phyloP scores from a whole-genome alignment of 2,113 vertebrate genomes.

The Sphyrna mokarran region DNA sequence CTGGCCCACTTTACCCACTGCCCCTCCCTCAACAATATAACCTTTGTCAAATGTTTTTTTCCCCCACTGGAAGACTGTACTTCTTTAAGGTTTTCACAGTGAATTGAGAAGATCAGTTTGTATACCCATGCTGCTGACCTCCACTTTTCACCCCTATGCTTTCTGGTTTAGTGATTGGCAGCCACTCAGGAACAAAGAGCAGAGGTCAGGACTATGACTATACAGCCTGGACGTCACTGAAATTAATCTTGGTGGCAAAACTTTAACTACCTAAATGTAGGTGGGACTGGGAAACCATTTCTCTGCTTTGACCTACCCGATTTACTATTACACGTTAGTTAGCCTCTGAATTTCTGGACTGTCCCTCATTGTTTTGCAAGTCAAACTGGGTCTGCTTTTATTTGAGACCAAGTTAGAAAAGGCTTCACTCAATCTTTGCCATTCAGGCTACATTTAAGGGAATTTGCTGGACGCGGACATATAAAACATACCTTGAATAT shows the following conservation, averaged over 20 bases:
- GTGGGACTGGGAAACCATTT: not conserved
- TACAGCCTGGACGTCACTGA: not conserved
- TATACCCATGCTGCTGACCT: not conserved
- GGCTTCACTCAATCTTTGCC: not conserved
- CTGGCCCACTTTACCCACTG: not conserved
- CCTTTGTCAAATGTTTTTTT: not conserved
- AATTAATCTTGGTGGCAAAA: constrained; percentile 28
- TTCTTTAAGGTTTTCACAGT: not conserved
- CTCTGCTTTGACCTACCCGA: not conserved
- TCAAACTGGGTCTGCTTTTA: not conserved
- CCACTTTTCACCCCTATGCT: not conserved
- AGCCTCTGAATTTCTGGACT: not conserved
- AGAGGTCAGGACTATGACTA: constrained; percentile 3
- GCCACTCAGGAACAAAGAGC: constrained; percentile 9
- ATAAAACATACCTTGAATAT: not conserved
- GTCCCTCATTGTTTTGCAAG: not conserved
- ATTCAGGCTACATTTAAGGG: not conserved
- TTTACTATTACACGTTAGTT: not conserved
- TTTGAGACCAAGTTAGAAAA: not conserved
- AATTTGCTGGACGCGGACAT: not conserved
- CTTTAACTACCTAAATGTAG: constrained; percentile 1
- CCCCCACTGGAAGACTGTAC: not conserved
- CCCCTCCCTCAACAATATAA: not conserved
- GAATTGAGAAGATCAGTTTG: constrained; percentile 22
- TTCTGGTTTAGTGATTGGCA: constrained; percentile 22